Conservation (phyloP, 2,113 vertebrate species). For the Thunnus maccoyii region DNA sequence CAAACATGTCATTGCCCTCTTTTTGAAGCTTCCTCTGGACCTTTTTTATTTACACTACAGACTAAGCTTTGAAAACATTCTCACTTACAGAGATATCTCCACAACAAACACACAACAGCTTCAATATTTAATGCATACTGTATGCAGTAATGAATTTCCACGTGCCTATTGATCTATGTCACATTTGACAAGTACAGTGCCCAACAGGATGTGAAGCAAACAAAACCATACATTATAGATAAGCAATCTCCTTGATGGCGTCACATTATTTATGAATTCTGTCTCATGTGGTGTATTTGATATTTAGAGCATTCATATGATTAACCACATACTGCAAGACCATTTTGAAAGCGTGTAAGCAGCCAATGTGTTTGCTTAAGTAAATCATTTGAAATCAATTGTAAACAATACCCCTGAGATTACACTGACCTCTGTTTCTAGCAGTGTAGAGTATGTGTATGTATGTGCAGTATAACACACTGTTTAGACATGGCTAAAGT, state of each 20-base stretch:
- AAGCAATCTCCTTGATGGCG: slow-evolving; percentile 56
- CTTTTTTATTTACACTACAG: slow-evolving; percentile 19
- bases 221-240: slow-evolving; percentile 73
- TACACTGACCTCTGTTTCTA: neutral
- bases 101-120: slow-evolving; percentile 30
- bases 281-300: slow-evolving; percentile 36
- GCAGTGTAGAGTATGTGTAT: neutral
- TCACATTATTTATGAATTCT: slow-evolving; percentile 65
- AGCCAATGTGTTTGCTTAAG: slow-evolving; percentile 36
- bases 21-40: slow-evolving; percentile 14
- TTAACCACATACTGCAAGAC: slow-evolving; percentile 33
- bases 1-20: slow-evolving; percentile 11
- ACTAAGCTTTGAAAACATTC: slow-evolving; percentile 15
- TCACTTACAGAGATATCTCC: slow-evolving; percentile 18
- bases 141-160: slow-evolving; percentile 49
- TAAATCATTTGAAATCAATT: slow-evolving; percentile 46
- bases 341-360: slow-evolving; percentile 42
- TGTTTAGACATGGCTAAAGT: neutral
- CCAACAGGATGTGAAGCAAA: slow-evolving; percentile 55
- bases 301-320: slow-evolving; percentile 59
- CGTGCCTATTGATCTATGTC: slow-evolving; percentile 57
- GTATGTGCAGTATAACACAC: neutral
- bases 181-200: slow-evolving; percentile 30
- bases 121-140: slow-evolving; percentile 59
- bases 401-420: slow-evolving; percentile 31